Evolutionary conservation across 2,113 vertebrate species (phyloP).

Genomic region (Orthochromis indermauri): DNA sequence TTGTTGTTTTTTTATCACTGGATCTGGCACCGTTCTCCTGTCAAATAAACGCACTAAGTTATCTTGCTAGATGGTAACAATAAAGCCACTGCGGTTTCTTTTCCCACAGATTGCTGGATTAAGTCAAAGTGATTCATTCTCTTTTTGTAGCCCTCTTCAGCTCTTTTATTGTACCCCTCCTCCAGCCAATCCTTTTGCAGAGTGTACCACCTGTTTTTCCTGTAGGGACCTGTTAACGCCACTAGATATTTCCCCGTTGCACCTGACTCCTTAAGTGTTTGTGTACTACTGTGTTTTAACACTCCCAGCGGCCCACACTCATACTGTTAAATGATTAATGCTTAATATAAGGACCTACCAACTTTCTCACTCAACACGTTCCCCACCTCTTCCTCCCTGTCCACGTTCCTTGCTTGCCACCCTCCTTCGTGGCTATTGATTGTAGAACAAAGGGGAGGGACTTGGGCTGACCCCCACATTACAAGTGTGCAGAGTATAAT

Average conservation of each 20-base stretch:
- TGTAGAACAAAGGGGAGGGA: slow-evolving; percentile 27
- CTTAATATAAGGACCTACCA: slow-evolving; percentile 20
- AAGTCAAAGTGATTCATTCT: slow-evolving; percentile 30
- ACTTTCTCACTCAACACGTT: not conserved
- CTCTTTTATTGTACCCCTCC: not conserved
- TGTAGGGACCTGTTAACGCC: slow-evolving; percentile 17
- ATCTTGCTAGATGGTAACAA: slow-evolving; percentile 11
- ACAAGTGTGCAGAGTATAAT: slow-evolving; percentile 49
- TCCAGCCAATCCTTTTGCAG: not conserved
- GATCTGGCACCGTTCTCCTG: not conserved
- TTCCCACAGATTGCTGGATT: slow-evolving; percentile 9
- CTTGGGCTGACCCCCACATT: slow-evolving; percentile 34
- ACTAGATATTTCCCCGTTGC: slow-evolving; percentile 31
- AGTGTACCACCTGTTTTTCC: not conserved
- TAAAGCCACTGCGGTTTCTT: slow-evolving; percentile 14
- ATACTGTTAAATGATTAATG: slow-evolving; percentile 48
- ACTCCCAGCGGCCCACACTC: not conserved
- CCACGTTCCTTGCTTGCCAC: not conserved
- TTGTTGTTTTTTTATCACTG: slow-evolving; percentile 4
- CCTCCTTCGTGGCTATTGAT: slow-evolving; percentile 40
- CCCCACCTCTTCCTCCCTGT: not conserved
- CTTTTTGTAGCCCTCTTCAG: not conserved
- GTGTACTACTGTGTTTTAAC: not conserved
- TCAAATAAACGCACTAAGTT: slow-evolving; percentile 28
- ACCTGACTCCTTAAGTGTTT: slow-evolving; percentile 24